phyloP scores from a whole-genome alignment of 2,113 vertebrate species.

The Pantherophis guttatus region DNA sequence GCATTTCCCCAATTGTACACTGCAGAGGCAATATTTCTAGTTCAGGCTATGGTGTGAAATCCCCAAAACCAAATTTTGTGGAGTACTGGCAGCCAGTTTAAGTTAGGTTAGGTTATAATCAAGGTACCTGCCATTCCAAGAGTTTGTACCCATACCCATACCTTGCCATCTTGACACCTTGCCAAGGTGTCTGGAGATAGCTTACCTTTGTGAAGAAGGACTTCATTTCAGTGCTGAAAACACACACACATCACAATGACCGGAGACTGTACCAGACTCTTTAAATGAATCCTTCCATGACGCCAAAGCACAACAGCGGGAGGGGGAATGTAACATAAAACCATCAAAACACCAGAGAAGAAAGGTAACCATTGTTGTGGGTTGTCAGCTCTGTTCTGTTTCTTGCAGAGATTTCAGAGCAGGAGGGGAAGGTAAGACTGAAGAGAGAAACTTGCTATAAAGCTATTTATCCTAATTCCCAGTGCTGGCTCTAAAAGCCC shows the following conservation, averaged over 20 bases:
- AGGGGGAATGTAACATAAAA: constrained; percentile 80
- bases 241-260: constrained; percentile 84
- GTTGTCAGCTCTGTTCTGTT: constrained; percentile 50
- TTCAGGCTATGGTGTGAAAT: constrained; percentile 37
- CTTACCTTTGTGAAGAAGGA: constrained; percentile 68
- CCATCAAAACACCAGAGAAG: constrained; percentile 84
- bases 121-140: neutral
- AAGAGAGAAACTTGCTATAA: constrained; percentile 41
- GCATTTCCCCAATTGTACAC: constrained; percentile 25
- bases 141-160: neutral
- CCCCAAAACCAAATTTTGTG: neutral
- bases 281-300: constrained; percentile 75
- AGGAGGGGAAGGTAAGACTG: constrained; percentile 13
- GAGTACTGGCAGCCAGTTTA: neutral
- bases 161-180: no score
- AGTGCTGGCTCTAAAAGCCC: neutral
- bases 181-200: neutral
- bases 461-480: neutral
- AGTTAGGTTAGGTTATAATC: neutral
- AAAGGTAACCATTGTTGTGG: constrained; percentile 80
- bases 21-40: constrained; percentile 39
- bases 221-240: constrained; percentile 74
- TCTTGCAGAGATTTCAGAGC: constrained; percentile 50
- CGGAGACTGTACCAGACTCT: constrained; percentile 71
- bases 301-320: constrained; percentile 39